phyloP scores from a whole-genome alignment of 2,113 vertebrate genomes.

The Cyanoderma ruficeps region DNA sequence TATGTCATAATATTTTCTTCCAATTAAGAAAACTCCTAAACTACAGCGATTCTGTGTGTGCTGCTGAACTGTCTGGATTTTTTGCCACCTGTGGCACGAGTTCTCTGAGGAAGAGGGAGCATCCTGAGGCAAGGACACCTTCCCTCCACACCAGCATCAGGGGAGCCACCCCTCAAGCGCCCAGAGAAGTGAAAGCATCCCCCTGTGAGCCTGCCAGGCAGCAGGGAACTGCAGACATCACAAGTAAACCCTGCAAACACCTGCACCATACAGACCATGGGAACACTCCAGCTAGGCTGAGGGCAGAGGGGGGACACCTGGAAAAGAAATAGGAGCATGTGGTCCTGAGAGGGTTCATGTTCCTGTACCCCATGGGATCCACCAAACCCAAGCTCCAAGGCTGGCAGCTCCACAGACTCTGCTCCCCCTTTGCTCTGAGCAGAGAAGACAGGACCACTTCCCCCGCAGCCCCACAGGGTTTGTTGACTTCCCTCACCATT shows the following conservation, averaged over 20 bases:
- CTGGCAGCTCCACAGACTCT: neutral
- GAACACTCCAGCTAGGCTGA: neutral
- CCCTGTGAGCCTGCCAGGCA: neutral
- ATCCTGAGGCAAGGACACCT: neutral
- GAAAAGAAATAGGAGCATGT: neutral
- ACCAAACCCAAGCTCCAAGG: neutral
- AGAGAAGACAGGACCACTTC: neutral
- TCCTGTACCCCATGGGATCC: neutral
- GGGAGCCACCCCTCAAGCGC: neutral
- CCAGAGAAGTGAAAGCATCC: fast-evolving
- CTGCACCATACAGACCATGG: neutral
- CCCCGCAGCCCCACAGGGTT: neutral
- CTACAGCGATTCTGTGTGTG: neutral
- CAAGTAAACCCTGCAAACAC: neutral
- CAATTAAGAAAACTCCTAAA: neutral
- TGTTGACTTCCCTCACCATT: neutral
- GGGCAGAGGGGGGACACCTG: neutral
- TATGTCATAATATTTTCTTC: neutral
- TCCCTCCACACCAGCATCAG: neutral
- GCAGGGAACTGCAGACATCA: neutral
- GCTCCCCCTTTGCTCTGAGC: neutral
- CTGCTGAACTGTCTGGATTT: neutral
- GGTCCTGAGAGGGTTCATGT: neutral
- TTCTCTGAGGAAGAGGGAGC: neutral
- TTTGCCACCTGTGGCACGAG: neutral